Percentiles rank a stretch among this genome's conserved stretches.
Conservation (phyloP, 2,797 vertebrate genomes). For the Takifugu rubripes region DNA sequence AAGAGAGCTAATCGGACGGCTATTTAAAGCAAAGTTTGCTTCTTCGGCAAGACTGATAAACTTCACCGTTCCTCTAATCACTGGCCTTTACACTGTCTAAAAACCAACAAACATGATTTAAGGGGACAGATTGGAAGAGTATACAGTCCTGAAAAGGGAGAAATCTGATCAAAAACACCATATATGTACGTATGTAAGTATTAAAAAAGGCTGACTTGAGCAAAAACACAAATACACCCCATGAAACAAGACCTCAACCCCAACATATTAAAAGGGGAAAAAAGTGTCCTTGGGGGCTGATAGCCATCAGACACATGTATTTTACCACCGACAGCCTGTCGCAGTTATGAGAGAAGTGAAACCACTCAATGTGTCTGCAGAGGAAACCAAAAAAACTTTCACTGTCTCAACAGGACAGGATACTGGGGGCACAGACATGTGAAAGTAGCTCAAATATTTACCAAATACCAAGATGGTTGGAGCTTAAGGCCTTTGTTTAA, state of each 20-base stretch:
- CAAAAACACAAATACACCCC: conserved; percentile 13
- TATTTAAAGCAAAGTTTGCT: conserved; percentile 60
- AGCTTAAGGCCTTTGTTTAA: background rate
- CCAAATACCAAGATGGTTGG: background rate
- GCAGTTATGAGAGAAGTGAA: conserved; percentile 49
- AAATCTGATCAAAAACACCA: background rate
- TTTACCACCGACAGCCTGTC: conserved; percentile 22
- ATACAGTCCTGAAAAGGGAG: conserved; percentile 32
- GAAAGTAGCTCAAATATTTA: background rate
- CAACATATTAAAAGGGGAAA: conserved; percentile 3
- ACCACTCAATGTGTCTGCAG: conserved; percentile 36
- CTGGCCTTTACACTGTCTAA: conserved; percentile 35
- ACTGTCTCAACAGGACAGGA: conserved; percentile 31
- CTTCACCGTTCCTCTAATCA: conserved; percentile 52
- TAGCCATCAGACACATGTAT: conserved; percentile 23
- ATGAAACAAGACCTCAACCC: conserved; percentile 18
- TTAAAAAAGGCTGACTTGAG: conserved; percentile 22
- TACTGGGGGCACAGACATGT: conserved; percentile 21
- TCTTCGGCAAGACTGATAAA: conserved; percentile 55
- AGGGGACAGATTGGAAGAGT: conserved; percentile 25
- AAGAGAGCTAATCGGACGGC: conserved; percentile 46
- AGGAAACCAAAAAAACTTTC: conserved; percentile 41
- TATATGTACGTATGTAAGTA: conserved; percentile 26
- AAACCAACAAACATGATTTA: conserved; percentile 50
- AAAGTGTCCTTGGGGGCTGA: conserved; percentile 17